Base-by-base conservation (phyloP, 2,888 invertebrate species). In the Sarcophaga subvicina region DNA sequence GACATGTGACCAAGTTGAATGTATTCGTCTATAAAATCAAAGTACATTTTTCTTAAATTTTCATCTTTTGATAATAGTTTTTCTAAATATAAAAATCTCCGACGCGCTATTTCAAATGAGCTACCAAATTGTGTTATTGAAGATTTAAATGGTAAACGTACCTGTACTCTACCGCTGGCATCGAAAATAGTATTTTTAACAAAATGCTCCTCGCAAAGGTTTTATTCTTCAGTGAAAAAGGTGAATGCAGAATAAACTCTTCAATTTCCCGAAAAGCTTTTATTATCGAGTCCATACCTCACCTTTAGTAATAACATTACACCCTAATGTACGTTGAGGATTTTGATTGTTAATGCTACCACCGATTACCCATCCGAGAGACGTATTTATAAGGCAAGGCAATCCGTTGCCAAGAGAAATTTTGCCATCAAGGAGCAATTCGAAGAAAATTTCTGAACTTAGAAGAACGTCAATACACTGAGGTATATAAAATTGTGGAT, bases 371-470 rank as follows among this genome's bases (percentile, higher is more conserved):
- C 77, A 85, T 0, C 77, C 83, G 2, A 88, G 66, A n/a, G 49
- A n/a, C n/a, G 77, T 83, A 37, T 82, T 87, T 27, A 79, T 63
- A 12, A 80, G 64, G 59, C 8, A 72, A 11, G 82, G 85, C 8
- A 85, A 17, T 2, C 75, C 81, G 47, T 82, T 25, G 11, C 86
- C 83, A n/a, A 88, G 59, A 3, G 72, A 72, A 10, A 86, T n/a
- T 45, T 73, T 80, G 59, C 76, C 85, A 12, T 75, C 79, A 25
- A 75, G 63, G 5, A 88, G 17, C 0, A 84, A 12, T 20, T 88
- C 86, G 14, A 84, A 86, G 62, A 84, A 88, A 6, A 88, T 37
- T 75, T 86, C 86, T 3, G 73, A 37, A 47, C 78, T 62, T 12
- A 86, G 62, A 4, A 86, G 60, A 1, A 82, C 2, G 17, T 88